Conservation (phyloP, 2,113 vertebrate species). For the Paralichthys olivaceus region DNA sequence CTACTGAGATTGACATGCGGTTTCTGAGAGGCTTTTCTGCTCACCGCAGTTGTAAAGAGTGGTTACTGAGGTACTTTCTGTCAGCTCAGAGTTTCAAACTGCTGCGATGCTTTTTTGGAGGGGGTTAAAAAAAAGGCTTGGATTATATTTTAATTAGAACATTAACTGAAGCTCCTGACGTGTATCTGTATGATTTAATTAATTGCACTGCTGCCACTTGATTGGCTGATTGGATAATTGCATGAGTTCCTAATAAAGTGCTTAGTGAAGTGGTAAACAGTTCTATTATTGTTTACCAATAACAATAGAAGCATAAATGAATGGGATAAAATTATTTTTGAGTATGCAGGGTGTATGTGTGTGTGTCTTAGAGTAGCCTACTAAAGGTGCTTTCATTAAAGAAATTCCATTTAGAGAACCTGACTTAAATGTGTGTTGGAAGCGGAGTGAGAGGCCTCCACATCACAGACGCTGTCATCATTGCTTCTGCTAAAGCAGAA, state of each 20-base stretch:
- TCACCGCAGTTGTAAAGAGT: neutral
- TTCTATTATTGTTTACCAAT: neutral
- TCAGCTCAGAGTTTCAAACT: neutral
- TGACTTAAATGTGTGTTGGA: slow-evolving; percentile 5
- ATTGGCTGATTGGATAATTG: neutral
- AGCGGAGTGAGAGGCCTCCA: slow-evolving; percentile 18
- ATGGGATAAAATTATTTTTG: neutral
- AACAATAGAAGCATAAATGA: neutral
- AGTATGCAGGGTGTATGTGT: neutral
- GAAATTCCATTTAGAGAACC: slow-evolving; percentile 14
- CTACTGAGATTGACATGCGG: neutral
- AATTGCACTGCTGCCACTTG: neutral
- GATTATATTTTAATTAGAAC: too few relatives aligned
- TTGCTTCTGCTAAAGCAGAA: slow-evolving; percentile 20
- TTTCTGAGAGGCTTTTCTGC: neutral
- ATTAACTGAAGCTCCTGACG: too few relatives aligned
- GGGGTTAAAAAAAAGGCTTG: too few relatives aligned
- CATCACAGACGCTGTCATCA: slow-evolving; percentile 40
- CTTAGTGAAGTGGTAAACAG: neutral
- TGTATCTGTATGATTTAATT: neutral
- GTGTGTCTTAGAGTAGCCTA: neutral
- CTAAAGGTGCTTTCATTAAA: neutral
- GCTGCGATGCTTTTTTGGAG: neutral
- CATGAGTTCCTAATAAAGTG: neutral
- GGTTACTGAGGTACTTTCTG: neutral